phyloP scores from a whole-genome alignment of 2,113 vertebrate species.

The Eublepharis macularius region DNA sequence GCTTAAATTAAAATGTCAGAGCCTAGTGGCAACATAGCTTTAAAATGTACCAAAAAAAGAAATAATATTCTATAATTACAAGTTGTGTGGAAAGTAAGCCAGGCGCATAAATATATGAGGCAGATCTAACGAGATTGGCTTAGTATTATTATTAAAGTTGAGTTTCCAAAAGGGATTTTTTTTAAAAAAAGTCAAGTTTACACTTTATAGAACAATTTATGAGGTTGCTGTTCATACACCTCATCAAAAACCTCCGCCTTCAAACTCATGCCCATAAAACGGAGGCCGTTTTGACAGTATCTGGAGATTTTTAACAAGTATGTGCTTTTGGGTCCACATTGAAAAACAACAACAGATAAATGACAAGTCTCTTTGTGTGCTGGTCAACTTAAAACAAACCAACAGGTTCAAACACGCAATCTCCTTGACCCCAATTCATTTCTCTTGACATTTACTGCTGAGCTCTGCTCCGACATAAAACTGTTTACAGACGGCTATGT shows the following conservation, averaged over 20 bases:
- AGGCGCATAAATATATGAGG: constrained; percentile 16
- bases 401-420: constrained; percentile 38
- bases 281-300: constrained; percentile 48
- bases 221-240: constrained; percentile 46
- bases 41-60: constrained; percentile 42
- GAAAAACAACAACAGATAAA: constrained; percentile 25
- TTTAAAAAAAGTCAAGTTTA: constrained; percentile 26
- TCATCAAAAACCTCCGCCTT: constrained; percentile 42
- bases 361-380: constrained; percentile 38
- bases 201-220: constrained; percentile 46
- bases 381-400: constrained; percentile 53
- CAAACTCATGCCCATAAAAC: constrained; percentile 31
- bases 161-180: constrained; percentile 37
- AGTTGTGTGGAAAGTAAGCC: constrained; percentile 25
- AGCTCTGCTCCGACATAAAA: constrained; percentile 14
- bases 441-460: constrained; percentile 63
- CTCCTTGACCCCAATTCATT: constrained; percentile 52
- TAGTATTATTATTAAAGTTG: constrained; percentile 27
- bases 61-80: constrained; percentile 38
- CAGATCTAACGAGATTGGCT: constrained; percentile 17
- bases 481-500: constrained; percentile 8
- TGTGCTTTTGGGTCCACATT: constrained; percentile 1
- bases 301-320: constrained; percentile 56
- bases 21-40: constrained; percentile 24
- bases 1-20: constrained; percentile 51